phyloP scores from a whole-genome alignment of 2,888 invertebrate species.

The Lissocephala sabroskyi region DNA sequence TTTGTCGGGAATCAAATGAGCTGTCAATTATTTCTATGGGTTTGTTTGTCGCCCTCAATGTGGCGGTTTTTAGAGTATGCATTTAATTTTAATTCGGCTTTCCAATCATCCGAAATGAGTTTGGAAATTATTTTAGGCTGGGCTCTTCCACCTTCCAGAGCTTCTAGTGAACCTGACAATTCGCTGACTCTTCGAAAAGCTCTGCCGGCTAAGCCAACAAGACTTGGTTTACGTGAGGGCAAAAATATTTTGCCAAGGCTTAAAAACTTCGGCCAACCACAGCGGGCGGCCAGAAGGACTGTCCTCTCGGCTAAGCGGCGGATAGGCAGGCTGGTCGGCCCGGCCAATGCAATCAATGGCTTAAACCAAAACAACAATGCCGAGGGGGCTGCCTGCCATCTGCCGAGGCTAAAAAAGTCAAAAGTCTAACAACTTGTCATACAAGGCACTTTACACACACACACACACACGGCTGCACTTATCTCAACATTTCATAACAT shows the following conservation, averaged over 20 bases:
- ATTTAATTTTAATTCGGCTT: conserved; percentile 23
- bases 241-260: not conserved
- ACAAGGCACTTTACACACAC: conserved; percentile 32
- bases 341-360: conserved; percentile 57
- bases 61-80: conserved; percentile 1
- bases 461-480: conserved; percentile 4
- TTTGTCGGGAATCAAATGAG: conserved; percentile 41
- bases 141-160: too few species aligned
- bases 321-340: conserved; percentile 10
- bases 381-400: not conserved
- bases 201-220: too few species aligned
- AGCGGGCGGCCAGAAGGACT: not conserved
- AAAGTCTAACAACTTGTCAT: conserved; percentile 58
- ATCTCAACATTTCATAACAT: conserved; percentile 42
- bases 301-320: not conserved
- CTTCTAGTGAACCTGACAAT: too few species aligned
- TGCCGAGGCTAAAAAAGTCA: conserved; percentile 18
- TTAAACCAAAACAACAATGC: conserved; percentile 28
- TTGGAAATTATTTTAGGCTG: too few species aligned
- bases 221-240: too few species aligned
- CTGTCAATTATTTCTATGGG: conserved; percentile 36
- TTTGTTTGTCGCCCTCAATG: not conserved
- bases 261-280: not conserved
- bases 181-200: too few species aligned
- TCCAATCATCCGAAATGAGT: not conserved